Evolutionary conservation across 2,888 invertebrate species (phyloP), one percentile per base, ranked within the genome.

Genomic region (Mesopsocus fuscifrons): DNA sequence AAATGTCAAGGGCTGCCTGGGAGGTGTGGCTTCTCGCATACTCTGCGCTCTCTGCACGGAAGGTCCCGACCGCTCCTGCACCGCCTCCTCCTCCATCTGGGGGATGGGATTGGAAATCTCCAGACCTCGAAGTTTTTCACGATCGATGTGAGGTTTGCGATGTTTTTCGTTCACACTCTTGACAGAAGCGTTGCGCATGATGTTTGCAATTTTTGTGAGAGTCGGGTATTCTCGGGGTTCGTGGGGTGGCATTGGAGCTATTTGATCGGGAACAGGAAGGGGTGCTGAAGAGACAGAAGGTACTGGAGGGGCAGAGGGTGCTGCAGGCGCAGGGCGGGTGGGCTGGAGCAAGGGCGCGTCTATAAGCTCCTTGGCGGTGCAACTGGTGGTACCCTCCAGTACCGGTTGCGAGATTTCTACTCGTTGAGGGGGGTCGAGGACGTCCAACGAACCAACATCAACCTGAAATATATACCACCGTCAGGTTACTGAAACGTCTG

Each of bases 61-160:
- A 1, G 65, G 58, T 41, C 68, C 69, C n/a, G n/a, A n/a, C 33
- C 68, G 63, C 41, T 66, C 67, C 49, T 64, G 65, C 11, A 72
- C 72, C 2, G 62, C 60, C 34, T 68, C 66, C 8, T 76, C 76
- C 41, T 72, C 69, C 44, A 68, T 70, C 54, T 80, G 78, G 1
- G 76, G 71, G 51, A 89, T 84, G 0, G 88, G 88, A 52, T 76
- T 71, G 0, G 88, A 88, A 52, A 89, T 88, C 57, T 84, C 78
- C 41, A 87, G 62, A 44, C 72, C 77, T 41, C 82, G 69, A 42
- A 88, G 55, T 1, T 75, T 67, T 11, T 74, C 76, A 53, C 79
- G 77, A 53, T 85, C 80, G 1, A 75, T 63, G 44, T 55, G 54
- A 3, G 46, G 3, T 20, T 38, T 38, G 9, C n/a, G 1, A 67